These are phyloP conservation scores for Pelvicachromis taeniatus DNA, from an alignment of 2,113 vertebrate genomes.

Conservation along the genomic window DNA sequence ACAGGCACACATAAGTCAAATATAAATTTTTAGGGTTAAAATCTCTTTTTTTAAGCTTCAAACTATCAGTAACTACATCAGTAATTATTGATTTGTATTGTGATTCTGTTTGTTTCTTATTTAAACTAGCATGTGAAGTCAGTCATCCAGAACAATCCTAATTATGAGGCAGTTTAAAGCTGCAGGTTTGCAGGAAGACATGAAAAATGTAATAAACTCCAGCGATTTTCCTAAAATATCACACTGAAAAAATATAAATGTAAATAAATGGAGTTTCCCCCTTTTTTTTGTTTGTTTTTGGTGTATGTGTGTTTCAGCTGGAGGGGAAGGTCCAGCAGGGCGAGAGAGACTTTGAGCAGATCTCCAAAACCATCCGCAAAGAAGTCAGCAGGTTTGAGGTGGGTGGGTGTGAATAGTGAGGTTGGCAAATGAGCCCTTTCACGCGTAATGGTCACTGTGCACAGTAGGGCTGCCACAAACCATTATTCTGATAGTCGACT, in stretches of 20 bases:
- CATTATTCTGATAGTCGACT: no score
- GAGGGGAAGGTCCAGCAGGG: conserved; percentile 96
- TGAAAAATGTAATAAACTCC: not conserved
- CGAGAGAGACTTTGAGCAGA: conserved; percentile 96
- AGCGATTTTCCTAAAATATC: rapidly evolving
- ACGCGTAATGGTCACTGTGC: no score
- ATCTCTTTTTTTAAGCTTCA: not conserved
- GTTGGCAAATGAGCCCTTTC: not conserved
- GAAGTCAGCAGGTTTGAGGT: conserved; percentile 97
- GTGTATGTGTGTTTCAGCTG: conserved; percentile 75
- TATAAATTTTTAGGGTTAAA: not conserved
- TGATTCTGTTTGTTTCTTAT: not conserved
- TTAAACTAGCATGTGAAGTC: not conserved
- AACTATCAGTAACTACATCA: not conserved
- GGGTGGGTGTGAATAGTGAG: not conserved
- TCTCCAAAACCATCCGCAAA: conserved; percentile 95
- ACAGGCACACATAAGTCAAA: not conserved
- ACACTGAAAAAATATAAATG: not conserved
- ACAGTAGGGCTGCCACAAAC: no score
- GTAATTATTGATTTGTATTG: not conserved
- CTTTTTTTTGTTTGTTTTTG: not conserved
- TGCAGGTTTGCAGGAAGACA: not conserved
- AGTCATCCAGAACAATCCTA: not conserved
- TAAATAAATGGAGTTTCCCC: not conserved
- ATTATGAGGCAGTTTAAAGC: not conserved